Conservation (phyloP, 1,140 invertebrate species). For the Drosophila aff. region DNA sequence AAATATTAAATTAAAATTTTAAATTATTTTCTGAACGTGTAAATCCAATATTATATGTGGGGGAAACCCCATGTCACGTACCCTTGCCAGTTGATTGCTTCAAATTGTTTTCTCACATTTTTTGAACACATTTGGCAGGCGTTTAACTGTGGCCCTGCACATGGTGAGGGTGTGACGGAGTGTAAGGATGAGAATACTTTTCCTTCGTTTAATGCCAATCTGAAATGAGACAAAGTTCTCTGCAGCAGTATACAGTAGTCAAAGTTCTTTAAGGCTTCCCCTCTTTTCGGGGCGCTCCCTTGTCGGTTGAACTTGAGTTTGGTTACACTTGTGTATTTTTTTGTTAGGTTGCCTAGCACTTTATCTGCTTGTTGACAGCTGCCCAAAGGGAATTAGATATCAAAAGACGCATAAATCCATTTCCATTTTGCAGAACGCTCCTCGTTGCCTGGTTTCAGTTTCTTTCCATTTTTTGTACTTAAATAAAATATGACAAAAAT, state of each 20-base stretch:
- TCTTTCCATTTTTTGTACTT: conserved; percentile 28
- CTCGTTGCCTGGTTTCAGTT: conserved; percentile 17
- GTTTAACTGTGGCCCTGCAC: conserved; percentile 45
- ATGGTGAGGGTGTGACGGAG: neutral
- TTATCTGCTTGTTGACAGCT: conserved; percentile 76
- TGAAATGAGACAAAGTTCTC: conserved; percentile 58
- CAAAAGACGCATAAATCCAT: conserved; percentile 81
- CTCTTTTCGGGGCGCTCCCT: neutral
- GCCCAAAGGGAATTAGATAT: conserved; percentile 82
- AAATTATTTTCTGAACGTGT: conserved; percentile 11
- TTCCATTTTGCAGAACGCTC: conserved; percentile 51
- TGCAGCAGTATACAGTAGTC: conserved; percentile 10
- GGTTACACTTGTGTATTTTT: conserved; percentile 21
- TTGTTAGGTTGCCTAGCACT: conserved; percentile 67
- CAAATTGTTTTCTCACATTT: conserved; percentile 80
- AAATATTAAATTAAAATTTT: too few relatives aligned
- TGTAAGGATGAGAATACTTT: conserved; percentile 12
- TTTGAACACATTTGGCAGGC: conserved; percentile 71
- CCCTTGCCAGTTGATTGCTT: conserved; percentile 71
- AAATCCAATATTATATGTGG: conserved; percentile 14
- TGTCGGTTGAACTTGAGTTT: conserved; percentile 17
- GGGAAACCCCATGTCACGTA: conserved; percentile 66
- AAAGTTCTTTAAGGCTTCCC: conserved; percentile 30
- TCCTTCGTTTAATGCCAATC: conserved; percentile 58
- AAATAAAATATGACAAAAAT: conserved; percentile 71